Base-by-base conservation (phyloP, 2,888 invertebrate species). In the Tryphoninae sp. region DNA sequence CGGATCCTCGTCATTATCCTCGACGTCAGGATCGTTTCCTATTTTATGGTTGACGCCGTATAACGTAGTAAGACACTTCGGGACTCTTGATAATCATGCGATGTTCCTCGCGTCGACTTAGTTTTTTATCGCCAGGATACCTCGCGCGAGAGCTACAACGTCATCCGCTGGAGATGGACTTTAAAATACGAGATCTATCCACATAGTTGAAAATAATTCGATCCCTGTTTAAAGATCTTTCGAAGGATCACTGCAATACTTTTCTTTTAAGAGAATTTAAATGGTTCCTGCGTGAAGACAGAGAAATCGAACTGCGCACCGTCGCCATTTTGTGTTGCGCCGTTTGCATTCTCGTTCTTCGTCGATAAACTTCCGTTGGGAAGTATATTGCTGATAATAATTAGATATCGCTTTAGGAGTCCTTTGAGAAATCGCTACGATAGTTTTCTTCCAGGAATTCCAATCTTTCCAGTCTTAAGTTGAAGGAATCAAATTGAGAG, bases 41-140 rank as follows among this genome's bases (percentile, higher is more conserved):
- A 68, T 62, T 80, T 80, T 75, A 79, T 61, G 45, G 26, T 45
- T 79, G 68, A 33, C 67, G 19, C 26, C 62, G 76, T 62, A 61
- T 22, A 55, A 55, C 51, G 42, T 69, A 33, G 22, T 23, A 33
- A 9, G 19, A 19, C 55, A 55, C 55, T 40, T 61, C 64, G n/a
- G 26, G 40, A 55, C 42, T 49, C 16, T 64, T 19, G 62, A 49
- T 77, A 33, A 77, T 77, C 45, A 19, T n/a, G 11, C n/a, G 13
- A 61, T 33, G n/a, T 2, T 61, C 11, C 16, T 77, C 61, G 65
- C 22, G 11, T 22, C 59, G 61, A 42, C 26, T 61, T 61, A 61
- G n/a, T 13, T 26, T 22, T 11, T 22, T 55, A 55, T 55, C 13
- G 1, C 2, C 13, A 13, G 45, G 45, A 1, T 33, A 4, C 33